Conservation (phyloP, 1,140 invertebrate genomes). For the Halesus radiatus region DNA sequence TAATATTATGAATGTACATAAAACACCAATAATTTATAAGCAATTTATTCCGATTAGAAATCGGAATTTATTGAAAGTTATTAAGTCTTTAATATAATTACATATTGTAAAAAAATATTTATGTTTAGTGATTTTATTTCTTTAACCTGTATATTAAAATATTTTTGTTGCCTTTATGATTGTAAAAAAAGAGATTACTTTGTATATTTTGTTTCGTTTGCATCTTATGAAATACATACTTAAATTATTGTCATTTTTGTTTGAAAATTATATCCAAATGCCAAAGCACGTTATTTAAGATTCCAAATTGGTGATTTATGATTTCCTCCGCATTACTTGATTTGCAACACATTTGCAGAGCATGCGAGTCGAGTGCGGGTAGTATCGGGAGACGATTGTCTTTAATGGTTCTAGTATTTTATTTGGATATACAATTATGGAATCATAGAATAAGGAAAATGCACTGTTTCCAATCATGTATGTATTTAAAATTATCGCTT, state of each 20-base stretch:
- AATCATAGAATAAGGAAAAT: slow-evolving; percentile 42
- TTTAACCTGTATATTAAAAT: slow-evolving; percentile 14
- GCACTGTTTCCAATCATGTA: slow-evolving; percentile 43
- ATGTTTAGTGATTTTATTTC: slow-evolving; percentile 12
- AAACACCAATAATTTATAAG: slow-evolving; percentile 35
- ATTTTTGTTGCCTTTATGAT: slow-evolving; percentile 35
- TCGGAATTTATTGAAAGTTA: slow-evolving; percentile 31
- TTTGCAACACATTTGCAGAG: neutral
- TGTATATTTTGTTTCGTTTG: slow-evolving; percentile 46
- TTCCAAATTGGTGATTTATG: slow-evolving; percentile 49
- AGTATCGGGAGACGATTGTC: slow-evolving; percentile 7
- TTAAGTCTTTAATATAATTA: slow-evolving; percentile 7
- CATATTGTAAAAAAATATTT: slow-evolving; percentile 36
- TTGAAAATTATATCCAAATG: slow-evolving; percentile 55
- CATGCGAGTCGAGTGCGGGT: neutral
- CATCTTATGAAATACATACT: slow-evolving; percentile 27
- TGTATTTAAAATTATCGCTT: slow-evolving; percentile 41
- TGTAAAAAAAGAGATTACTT: slow-evolving; percentile 40
- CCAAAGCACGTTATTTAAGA: slow-evolving; percentile 57
- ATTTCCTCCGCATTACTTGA: slow-evolving; percentile 7
- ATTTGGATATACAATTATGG: slow-evolving; percentile 29
- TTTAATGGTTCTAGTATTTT: slow-evolving; percentile 30
- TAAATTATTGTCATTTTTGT: slow-evolving; percentile 53
- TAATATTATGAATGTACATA: slow-evolving; percentile 28
- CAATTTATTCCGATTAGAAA: slow-evolving; percentile 33